These are phyloP conservation scores for Aythya baeri DNA, from an alignment of 2,113 vertebrate genomes.

Conservation along the genomic window DNA sequence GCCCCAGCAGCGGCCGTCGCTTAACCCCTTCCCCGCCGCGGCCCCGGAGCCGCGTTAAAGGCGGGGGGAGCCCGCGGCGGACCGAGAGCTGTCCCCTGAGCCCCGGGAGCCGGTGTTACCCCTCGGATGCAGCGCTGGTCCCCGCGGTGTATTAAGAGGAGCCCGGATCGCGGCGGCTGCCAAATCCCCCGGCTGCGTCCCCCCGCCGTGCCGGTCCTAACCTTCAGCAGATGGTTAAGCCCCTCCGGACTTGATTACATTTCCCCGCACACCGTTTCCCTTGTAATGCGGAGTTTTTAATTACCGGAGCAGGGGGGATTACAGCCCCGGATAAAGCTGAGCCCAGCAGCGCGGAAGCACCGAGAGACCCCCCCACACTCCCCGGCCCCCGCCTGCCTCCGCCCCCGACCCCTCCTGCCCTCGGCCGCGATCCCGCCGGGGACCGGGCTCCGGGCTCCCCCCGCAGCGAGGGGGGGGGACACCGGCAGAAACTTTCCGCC, in stretches of 20 bases:
- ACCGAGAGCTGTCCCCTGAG: background rate
- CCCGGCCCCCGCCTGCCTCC: background rate
- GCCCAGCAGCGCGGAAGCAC: slow-evolving; percentile 78
- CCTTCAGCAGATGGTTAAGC: slow-evolving; percentile 96
- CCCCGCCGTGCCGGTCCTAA: slow-evolving; percentile 86
- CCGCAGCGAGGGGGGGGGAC: too few relatives aligned
- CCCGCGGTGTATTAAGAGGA: slow-evolving; percentile 64
- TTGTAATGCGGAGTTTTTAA: slow-evolving; percentile 90
- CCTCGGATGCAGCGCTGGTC: slow-evolving; percentile 36
- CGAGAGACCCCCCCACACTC: background rate
- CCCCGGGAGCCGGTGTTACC: background rate
- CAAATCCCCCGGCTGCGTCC: slow-evolving; percentile 82
- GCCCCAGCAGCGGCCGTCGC: slow-evolving; percentile 63
- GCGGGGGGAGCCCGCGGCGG: background rate
- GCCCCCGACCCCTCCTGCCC: background rate
- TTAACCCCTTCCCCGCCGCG: slow-evolving; percentile 79
- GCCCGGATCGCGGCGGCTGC: slow-evolving; percentile 50
- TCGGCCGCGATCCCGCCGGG: background rate
- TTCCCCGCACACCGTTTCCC: slow-evolving; percentile 86
- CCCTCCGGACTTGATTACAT: slow-evolving; percentile 91
- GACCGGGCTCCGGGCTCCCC: background rate
- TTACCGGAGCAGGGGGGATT: slow-evolving; percentile 90
- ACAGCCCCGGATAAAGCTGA: slow-evolving; percentile 86
- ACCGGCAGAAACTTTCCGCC: slow-evolving; percentile 33
- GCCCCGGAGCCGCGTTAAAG: background rate